Percentiles rank a stretch among this genome's conserved stretches.
phyloP scores from a whole-genome alignment of 30 jellyfish, hydroid and myxozoan species.

The Aurelia aurita complex sp. Pacific region DNA sequence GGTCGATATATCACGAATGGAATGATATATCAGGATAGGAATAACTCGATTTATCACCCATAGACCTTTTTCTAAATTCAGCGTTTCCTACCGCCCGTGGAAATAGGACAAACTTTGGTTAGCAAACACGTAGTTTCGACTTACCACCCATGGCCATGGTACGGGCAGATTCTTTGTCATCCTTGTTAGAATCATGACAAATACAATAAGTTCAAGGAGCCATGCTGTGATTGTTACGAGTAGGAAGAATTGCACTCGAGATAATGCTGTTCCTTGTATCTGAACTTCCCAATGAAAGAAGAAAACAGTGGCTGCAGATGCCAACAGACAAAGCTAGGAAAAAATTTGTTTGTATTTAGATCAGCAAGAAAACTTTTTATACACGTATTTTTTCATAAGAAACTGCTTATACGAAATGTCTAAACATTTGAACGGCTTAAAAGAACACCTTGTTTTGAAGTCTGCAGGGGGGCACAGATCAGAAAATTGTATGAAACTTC shows the following conservation, averaged over 20 bases:
- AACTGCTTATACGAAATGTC: too few species aligned
- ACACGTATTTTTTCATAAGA: not conserved
- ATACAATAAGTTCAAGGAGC: slow-evolving; percentile 52
- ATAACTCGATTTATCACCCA: too few species aligned
- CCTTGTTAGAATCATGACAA: slow-evolving; percentile 57
- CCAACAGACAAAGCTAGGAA: slow-evolving; percentile 53
- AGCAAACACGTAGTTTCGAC: not conserved
- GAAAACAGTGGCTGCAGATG: slow-evolving; percentile 59
- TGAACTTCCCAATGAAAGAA: slow-evolving; percentile 59
- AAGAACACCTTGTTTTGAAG: not conserved
- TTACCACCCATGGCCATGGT: slow-evolving; percentile 93
- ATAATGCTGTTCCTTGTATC: slow-evolving; percentile 57
- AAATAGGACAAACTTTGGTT: too few species aligned
- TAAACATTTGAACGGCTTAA: not conserved
- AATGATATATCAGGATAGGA: too few species aligned
- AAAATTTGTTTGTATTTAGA: too few species aligned
- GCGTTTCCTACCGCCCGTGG: too few species aligned
- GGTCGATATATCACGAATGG: too few species aligned
- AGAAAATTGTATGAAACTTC: too few species aligned
- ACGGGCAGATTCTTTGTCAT: slow-evolving; percentile 77
- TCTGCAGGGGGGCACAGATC: too few species aligned
- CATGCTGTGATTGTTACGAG: slow-evolving; percentile 73
- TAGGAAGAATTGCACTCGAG: slow-evolving; percentile 77
- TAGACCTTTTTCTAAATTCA: too few species aligned
- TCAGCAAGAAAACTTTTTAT: not conserved